Evolutionary conservation across 2,888 invertebrate species (phyloP), one percentile per base, ranked within the genome.

Genomic region (Pristionchus entomophagus): DNA sequence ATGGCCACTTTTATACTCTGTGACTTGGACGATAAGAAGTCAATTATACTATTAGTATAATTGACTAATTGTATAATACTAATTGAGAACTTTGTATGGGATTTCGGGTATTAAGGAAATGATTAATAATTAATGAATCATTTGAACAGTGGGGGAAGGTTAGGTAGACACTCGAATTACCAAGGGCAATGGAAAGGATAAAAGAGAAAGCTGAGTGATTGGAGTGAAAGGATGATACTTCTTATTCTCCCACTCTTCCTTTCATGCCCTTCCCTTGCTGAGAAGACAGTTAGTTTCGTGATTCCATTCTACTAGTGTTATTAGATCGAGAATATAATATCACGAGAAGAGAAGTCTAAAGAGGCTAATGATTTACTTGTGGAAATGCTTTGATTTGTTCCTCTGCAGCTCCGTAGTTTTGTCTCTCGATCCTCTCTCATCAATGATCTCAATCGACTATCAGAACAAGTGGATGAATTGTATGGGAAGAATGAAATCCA

Each of bases 161-260:
- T 41, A n/a, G 41, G 12, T 45, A 19, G 49, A 77, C 41, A 19
- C 1, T 77, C 12, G n/a, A 78, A 41, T 38, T 19, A 19, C 56
- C 81, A 81, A 81, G 81, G 81, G n/a, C 81, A 53, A 38, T 26
- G 6, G 81, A 53, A 56, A 26, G 81, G 56, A 56, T 81, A 56
- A 81, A 81, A 81, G 81, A 56, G 81, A 35, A 45, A 81, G 38
- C 10, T n/a, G 49, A 12, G 26, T 45, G 26, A 32, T 41, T 32
- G 32, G 38, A 56, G 45, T 53, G 32, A 35, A 81, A 56, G 41
- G 14, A 81, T 53, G 53, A 56, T 56, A 56, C 49, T 81, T n/a
- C 53, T 81, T 56, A 14, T 41, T 32, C 26, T 41, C 2, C 38
- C 29, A 1, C 53, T 38, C 26, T 56, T 35, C 12, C 35, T 81